These are phyloP conservation scores for Crax fasciolata DNA, from an alignment of 2,797 vertebrate genomes.

Conservation along the genomic window DNA sequence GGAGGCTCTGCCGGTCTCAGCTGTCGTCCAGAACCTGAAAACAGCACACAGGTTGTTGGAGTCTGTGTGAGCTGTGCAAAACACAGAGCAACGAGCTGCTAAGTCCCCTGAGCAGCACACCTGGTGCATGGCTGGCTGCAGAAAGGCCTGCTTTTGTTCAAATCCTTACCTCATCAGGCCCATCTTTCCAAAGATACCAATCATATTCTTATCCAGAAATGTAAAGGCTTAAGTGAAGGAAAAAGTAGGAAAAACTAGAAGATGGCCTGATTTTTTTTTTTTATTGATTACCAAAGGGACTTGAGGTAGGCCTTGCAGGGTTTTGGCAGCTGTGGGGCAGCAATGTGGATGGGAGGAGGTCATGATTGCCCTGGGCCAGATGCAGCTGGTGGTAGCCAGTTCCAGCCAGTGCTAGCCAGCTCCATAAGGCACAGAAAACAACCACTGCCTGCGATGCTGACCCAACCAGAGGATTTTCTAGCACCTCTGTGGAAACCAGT, in stretches of 20 bases:
- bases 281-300: neutral
- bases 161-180: neutral
- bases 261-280: neutral
- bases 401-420: neutral
- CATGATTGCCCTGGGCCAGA: neutral
- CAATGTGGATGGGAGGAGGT: neutral
- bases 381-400: neutral
- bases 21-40: constrained; percentile 86
- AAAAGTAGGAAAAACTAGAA: neutral
- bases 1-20: constrained; percentile 86
- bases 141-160: neutral
- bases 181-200: neutral
- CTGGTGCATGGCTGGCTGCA: neutral
- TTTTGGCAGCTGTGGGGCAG: neutral
- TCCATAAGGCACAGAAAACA: neutral
- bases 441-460: neutral
- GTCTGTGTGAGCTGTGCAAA: neutral
- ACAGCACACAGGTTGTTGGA: neutral
- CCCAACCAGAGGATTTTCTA: rapidly evolving
- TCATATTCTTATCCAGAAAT: neutral
- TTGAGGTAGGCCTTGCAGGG: neutral
- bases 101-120: neutral
- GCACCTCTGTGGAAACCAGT: neutral
- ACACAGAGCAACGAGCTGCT: neutral
- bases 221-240: neutral